Evolutionary conservation across 2,888 invertebrate species (phyloP), one percentile per base, ranked within the genome.

Genomic region (Drosophila birchii): DNA sequence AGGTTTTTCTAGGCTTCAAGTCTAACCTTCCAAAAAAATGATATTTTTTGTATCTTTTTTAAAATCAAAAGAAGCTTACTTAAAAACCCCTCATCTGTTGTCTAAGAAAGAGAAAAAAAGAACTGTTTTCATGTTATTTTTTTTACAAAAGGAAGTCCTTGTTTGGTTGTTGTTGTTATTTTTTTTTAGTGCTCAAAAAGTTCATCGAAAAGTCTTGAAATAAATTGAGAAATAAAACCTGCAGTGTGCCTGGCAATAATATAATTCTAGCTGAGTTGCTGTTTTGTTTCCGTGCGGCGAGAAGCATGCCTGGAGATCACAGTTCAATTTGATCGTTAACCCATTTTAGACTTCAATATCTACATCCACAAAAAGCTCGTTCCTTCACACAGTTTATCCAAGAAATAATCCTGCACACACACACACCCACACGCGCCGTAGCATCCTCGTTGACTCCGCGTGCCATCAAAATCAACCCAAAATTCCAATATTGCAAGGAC

Each of bases 291-390:
- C 32, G 18, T 47, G n/a, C 6, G 26, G n/a, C n/a, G 12, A 41
- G 20, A 29, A 49, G 71, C 11, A 55, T 72, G 71, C 73, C 26
- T 38, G 34, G 64, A 60, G 45, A 53, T 20, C 44, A 44, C 51
- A 62, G 51, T 72, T 62, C 20, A 6, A 54, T 23, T 51, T 12
- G 49, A 49, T 23, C 34, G 16, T n/a, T 44, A 20, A 54, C 47
- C 66, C 56, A 70, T 53, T 54, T 63, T 43, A 43, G 29, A 44
- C 36, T 36, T 53, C 36, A 16, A 23, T 53, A 53, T 12, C 36
- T 6, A 64, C 23, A 55, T 32, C 32, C 45, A 55, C 60, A 69
- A 55, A 60, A 49, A 16, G 51, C 51, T 53, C n/a, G 36, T 41
- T 29, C 41, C 60, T 57, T 57, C 34, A 32, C 57, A 57, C 44